A percentile compares a stretch with the other conserved stretches of the same genome.
phyloP scores from a whole-genome alignment of 2,888 invertebrate species.

The Hemaris fuciformis region DNA sequence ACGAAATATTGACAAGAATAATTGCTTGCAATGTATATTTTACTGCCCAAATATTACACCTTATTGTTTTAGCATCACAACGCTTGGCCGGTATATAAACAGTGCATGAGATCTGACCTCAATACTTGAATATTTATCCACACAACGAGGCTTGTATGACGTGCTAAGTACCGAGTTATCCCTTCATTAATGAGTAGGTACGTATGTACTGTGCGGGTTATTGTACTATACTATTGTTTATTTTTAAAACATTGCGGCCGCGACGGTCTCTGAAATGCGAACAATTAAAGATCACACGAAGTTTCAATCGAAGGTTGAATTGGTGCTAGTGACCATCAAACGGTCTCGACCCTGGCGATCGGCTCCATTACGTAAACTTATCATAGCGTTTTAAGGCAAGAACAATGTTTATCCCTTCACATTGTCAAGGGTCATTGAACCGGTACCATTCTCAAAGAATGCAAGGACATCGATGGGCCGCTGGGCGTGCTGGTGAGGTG shows the following conservation, averaged over 20 bases:
- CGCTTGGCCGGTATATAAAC: constrained; percentile 55
- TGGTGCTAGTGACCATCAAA: constrained; percentile 48
- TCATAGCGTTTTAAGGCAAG: constrained; percentile 57
- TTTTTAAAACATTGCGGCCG: not conserved
- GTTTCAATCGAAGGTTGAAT: constrained; percentile 11
- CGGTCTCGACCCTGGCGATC: constrained; percentile 56
- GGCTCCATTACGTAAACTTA: constrained; percentile 62
- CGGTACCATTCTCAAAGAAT: constrained; percentile 73
- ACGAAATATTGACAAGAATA: constrained; percentile 53
- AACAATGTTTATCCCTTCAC: constrained; percentile 65
- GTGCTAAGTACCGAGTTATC: constrained; percentile 46
- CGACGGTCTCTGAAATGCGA: not conserved
- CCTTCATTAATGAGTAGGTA: constrained; percentile 33
- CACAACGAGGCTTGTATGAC: constrained; percentile 45
- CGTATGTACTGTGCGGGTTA: constrained; percentile 12
- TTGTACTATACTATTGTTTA: not conserved
- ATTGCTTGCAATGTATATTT: constrained; percentile 46
- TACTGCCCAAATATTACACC: constrained; percentile 62
- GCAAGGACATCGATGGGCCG: constrained; percentile 71
- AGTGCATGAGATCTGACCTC: constrained; percentile 66
- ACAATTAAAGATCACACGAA: not conserved
- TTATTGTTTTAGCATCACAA: constrained; percentile 52
- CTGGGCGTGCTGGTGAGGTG: constrained; percentile 29
- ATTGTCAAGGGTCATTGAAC: constrained; percentile 74
- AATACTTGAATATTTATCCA: constrained; percentile 64